phyloP scores from a whole-genome alignment of 1,140 invertebrate genomes.

The Odontomachus brunneus region DNA sequence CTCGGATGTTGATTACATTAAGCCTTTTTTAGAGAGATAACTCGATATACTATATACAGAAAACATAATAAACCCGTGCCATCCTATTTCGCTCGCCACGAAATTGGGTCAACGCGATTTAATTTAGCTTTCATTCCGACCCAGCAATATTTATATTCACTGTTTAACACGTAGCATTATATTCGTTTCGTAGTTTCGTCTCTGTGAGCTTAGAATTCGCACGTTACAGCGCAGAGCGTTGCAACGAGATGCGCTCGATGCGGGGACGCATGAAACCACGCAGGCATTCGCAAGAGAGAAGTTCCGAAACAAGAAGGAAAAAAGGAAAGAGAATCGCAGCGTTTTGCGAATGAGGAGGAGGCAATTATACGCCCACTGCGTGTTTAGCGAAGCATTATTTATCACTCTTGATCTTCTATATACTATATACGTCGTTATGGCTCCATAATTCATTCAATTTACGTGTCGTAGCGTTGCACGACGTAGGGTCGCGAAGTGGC shows the following conservation, averaged over 20 bases:
- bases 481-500: constrained; percentile 3
- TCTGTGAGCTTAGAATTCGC: not conserved
- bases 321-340: too few relatives aligned
- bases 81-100: not conserved
- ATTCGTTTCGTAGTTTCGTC: not conserved
- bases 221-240: too few relatives aligned
- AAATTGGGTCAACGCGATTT: not conserved
- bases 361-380: not conserved
- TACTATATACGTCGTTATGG: not conserved
- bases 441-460: constrained; percentile 11
- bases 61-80: constrained; percentile 7
- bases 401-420: not conserved
- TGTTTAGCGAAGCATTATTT: not conserved
- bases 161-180: not conserved
- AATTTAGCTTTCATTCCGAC: not conserved
- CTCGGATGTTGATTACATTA: not conserved
- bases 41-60: not conserved
- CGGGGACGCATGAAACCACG: too few relatives aligned
- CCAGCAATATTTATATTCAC: not conserved
- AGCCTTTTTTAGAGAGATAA: constrained; percentile 14
- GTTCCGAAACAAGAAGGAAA: too few relatives aligned
- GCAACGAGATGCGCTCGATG: too few relatives aligned
- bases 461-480: constrained; percentile 3
- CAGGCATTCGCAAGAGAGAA: too few relatives aligned
- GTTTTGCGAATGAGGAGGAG: too few relatives aligned